Evolutionary conservation across 2,113 vertebrate species (phyloP).

Genomic region (Lepisosteus oculatus): DNA sequence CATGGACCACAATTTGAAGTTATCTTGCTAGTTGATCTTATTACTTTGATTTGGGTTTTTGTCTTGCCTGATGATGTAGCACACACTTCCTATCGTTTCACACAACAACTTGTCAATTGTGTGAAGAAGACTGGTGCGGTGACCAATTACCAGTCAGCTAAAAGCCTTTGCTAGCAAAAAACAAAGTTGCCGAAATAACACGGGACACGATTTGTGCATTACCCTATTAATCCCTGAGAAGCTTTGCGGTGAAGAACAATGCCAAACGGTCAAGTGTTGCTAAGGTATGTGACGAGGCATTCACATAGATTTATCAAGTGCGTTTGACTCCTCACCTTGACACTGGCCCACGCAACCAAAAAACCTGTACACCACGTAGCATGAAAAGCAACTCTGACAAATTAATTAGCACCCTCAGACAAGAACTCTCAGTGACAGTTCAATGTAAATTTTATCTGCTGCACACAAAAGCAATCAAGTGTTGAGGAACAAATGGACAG

Average conservation of each 20-base stretch:
- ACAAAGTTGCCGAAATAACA: constrained; percentile 19
- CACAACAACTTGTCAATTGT: constrained; percentile 51
- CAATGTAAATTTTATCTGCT: constrained; percentile 1
- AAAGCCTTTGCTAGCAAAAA: constrained; percentile 21
- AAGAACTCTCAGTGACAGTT: constrained; percentile 7
- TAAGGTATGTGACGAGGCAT: constrained; percentile 17
- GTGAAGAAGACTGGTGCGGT: constrained; percentile 42
- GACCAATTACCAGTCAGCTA: constrained; percentile 44
- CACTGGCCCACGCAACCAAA: constrained; percentile 25
- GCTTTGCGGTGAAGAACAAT: neutral
- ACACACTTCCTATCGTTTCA: constrained; percentile 45
- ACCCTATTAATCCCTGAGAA: constrained; percentile 17
- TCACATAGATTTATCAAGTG: constrained; percentile 23
- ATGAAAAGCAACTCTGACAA: constrained; percentile 1
- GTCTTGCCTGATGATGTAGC: constrained; percentile 59
- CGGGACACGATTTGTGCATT: neutral
- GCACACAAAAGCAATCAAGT: constrained; percentile 4
- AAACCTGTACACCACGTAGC: neutral
- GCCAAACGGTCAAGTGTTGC: constrained; percentile 24
- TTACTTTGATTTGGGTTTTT: constrained; percentile 64
- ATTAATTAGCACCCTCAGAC: constrained; percentile 20
- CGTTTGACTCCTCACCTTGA: constrained; percentile 22
- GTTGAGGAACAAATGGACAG: neutral
- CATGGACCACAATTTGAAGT: constrained; percentile 15
- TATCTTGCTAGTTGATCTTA: constrained; percentile 58